Base-by-base conservation (phyloP, 2,113 vertebrate species). In the Menura novaehollandiae region DNA sequence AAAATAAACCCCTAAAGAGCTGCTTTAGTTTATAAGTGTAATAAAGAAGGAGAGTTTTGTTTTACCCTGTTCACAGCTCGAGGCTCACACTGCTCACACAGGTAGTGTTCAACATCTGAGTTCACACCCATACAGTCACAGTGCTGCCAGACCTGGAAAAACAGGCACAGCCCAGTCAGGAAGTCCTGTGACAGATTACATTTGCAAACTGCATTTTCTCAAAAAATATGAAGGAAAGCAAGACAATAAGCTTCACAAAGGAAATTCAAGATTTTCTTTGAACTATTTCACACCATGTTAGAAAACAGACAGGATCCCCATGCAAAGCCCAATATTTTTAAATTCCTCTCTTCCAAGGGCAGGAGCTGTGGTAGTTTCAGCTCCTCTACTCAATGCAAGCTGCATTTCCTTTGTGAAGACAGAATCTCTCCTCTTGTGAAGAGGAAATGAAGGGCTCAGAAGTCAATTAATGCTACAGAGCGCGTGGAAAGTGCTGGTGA, bases 61-160 rank as follows among this genome's bases (percentile, higher is more conserved):
- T 97, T 95, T 98, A 99, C 99, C 97, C 98, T 98, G 87, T 99
- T 99, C 37, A 99, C 98, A 7, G 98, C 97, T 41, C 99, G 98
- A 26, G 99, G 99, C 27, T 99, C 99, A 93, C 99, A 99, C 96
- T 98, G 99, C 97, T 99, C 99, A 96, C 99, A 99, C 85, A 99
- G 97, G 97, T 99, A 99, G 96, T 99, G 99, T 13, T 99, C 99
- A 44, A 99, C 99, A 8, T 99, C 99, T 0, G 98, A 98, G 84
- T 98, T 99, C 85, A 99, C 97, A 2, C 99, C 99, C 99, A 99
- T 99, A 24, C 99, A 99, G 98, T 99, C 99, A 88, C 98, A 99
- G 97, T 99, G 99, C 98, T 99, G 99, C 99, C 99, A 99, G 19
- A 99, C 99, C 99, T 99, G 75, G 1, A 43, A 35, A 37, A 67